Conservation (phyloP, 2,888 invertebrate genomes). For the Caenorhabditis sp. region DNA sequence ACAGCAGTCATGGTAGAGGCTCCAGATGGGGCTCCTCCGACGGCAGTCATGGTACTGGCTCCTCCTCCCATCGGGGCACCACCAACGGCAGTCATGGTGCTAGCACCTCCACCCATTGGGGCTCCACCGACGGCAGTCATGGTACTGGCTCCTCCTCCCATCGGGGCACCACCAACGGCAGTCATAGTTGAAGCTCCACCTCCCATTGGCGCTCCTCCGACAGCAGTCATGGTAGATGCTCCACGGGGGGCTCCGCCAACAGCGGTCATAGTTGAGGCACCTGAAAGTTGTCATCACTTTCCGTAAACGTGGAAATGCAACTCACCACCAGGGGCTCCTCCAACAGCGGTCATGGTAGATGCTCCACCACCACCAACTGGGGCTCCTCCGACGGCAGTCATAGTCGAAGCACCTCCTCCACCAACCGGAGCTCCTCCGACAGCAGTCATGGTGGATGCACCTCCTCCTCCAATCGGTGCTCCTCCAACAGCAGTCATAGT, state of each 20-base stretch:
- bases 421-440: conserved; percentile 69
- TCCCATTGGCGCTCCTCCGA: too few species aligned
- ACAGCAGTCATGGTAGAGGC: conserved; percentile 59
- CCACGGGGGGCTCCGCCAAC: too few species aligned
- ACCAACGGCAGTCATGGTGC: too few species aligned
- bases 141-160: conserved; percentile 6
- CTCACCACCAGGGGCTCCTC: conserved; percentile 36
- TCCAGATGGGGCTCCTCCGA: conserved; percentile 39
- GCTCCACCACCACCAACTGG: conserved; percentile 60
- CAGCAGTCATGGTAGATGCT: too few species aligned
- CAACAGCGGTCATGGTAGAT: conserved; percentile 65
- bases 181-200: neutral
- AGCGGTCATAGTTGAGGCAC: neutral
- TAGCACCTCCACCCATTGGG: too few species aligned
- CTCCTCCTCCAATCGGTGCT: conserved; percentile 43
- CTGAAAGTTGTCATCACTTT: neutral
- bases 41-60: conserved; percentile 19
- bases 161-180: conserved; percentile 37
- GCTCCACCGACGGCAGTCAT: too few species aligned
- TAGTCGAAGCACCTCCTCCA: conserved; percentile 61
- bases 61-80: too few species aligned
- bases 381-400: conserved; percentile 53
- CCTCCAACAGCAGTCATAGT: conserved; percentile 70
- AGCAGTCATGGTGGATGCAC: conserved; percentile 74
- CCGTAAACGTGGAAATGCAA: neutral